Evolutionary conservation across 2,888 invertebrate genomes (phyloP).

Genomic region (Urechis unicinctus): DNA sequence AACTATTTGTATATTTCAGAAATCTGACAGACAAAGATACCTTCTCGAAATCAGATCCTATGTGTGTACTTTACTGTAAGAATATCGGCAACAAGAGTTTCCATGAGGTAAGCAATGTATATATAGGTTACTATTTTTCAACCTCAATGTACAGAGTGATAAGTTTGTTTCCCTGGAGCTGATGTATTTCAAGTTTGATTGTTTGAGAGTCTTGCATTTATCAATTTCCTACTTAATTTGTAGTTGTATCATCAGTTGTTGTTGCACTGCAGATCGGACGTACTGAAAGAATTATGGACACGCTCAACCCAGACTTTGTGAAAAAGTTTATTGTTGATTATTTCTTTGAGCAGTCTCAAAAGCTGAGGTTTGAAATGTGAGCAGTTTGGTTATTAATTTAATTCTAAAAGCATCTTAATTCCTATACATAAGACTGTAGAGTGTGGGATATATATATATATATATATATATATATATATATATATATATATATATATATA

Average conservation of each 20-base stretch:
- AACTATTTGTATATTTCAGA: conserved; percentile 48
- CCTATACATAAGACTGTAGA: no score
- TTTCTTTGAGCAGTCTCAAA: conserved; percentile 48
- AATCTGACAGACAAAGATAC: conserved; percentile 54
- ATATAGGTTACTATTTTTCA: no score
- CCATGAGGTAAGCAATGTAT: conserved; percentile 14
- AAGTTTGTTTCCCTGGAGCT: neutral
- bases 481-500: no score
- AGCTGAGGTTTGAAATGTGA: conserved; percentile 47
- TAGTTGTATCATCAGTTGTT: neutral
- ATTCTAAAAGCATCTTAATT: neutral
- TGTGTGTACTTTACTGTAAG: conserved; percentile 41
- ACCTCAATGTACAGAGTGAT: no score
- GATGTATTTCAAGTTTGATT: neutral
- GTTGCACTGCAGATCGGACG: conserved; percentile 48
- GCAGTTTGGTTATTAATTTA: conserved; percentile 15
- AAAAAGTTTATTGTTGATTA: conserved; percentile 49
- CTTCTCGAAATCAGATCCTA: conserved; percentile 58
- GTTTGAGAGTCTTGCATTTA: no score
- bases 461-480: neutral
- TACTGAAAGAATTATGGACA: conserved; percentile 56
- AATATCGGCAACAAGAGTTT: conserved; percentile 8
- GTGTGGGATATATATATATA: no score
- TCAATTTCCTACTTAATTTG: neutral
- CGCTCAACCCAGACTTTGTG: conserved; percentile 57